Evolutionary conservation across 2,888 invertebrate species (phyloP).

Genomic region (Morpho achilles): DNA sequence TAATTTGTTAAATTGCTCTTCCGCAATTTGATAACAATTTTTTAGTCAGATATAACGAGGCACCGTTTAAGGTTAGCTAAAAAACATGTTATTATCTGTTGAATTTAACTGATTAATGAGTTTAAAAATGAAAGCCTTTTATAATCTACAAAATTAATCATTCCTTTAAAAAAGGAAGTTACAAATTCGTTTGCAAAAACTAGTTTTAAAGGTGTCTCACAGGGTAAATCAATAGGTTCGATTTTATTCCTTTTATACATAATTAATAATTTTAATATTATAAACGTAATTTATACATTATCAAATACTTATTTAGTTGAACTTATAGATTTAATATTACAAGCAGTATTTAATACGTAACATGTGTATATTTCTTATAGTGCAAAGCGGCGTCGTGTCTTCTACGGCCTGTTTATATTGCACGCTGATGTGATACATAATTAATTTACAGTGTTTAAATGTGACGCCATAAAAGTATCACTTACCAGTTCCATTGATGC

Average conservation of each 20-base stretch:
- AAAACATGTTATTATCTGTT: conserved; percentile 18
- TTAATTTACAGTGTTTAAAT: conserved; percentile 15
- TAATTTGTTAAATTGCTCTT: conserved; percentile 32
- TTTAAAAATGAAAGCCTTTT: no score
- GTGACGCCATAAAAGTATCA: conserved; percentile 29
- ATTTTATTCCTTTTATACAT: conserved; percentile 6
- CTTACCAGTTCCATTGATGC: conserved; percentile 96
- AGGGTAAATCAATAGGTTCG: conserved; percentile 10
- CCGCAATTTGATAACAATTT: conserved; percentile 23
- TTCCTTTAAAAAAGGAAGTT: not conserved
- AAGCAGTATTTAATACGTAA: not conserved
- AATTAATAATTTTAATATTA: conserved; percentile 4
- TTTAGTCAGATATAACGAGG: conserved; percentile 29
- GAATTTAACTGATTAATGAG: conserved; percentile 6
- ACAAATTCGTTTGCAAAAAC: not conserved
- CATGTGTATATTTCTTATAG: conserved; percentile 4
- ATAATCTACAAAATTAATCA: not conserved
- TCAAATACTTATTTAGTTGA: not conserved
- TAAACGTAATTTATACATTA: not conserved
- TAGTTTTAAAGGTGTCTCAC: conserved; percentile 1
- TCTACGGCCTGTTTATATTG: conserved; percentile 2
- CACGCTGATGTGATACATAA: conserved; percentile 15
- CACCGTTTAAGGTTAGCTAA: conserved; percentile 24
- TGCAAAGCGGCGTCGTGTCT: conserved; percentile 17
- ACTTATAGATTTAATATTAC: not conserved